Evolutionary conservation across 2,797 vertebrate genomes (phyloP).

Genomic region (Orientallactaga sibirica): DNA sequence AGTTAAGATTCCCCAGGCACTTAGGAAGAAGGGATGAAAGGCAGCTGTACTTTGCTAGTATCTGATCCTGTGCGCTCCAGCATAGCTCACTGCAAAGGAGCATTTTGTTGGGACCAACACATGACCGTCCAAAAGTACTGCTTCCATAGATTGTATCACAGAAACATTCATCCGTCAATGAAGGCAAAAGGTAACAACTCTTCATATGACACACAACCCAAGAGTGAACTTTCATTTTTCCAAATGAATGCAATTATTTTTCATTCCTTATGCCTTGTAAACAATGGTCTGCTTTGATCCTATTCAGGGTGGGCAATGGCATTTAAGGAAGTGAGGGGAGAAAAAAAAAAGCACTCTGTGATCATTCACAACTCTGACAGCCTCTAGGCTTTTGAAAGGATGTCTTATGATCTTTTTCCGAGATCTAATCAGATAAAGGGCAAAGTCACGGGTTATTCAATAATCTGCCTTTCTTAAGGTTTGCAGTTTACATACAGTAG

Average conservation of each 20-base stretch:
- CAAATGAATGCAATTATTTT: background rate
- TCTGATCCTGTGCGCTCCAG: background rate
- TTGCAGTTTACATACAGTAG: constrained; percentile 63
- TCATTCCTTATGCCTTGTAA: constrained; percentile 43
- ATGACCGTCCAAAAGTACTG: background rate
- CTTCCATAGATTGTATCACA: background rate
- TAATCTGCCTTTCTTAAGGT: constrained; percentile 82
- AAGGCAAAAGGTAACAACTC: constrained; percentile 4
- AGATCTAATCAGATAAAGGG: constrained; percentile 84
- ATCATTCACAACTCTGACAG: constrained; percentile 63
- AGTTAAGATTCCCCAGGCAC: background rate
- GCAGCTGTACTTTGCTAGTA: background rate
- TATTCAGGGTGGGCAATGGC: constrained; percentile 28
- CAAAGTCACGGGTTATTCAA: constrained; percentile 86
- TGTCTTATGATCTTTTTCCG: constrained; percentile 86
- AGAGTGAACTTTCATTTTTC: background rate
- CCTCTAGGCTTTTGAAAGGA: constrained; percentile 70
- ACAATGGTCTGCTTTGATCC: constrained; percentile 77
- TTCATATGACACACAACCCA: constrained; percentile 72
- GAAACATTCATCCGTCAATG: background rate
- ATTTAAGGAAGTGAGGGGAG: constrained; percentile 54
- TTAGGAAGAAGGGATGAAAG: background rate
- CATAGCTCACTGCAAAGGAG: background rate
- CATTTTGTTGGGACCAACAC: background rate
- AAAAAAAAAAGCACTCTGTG: constrained; percentile 43